Base-by-base conservation (phyloP, 1,140 invertebrate genomes). In the Grapholita molesta region DNA sequence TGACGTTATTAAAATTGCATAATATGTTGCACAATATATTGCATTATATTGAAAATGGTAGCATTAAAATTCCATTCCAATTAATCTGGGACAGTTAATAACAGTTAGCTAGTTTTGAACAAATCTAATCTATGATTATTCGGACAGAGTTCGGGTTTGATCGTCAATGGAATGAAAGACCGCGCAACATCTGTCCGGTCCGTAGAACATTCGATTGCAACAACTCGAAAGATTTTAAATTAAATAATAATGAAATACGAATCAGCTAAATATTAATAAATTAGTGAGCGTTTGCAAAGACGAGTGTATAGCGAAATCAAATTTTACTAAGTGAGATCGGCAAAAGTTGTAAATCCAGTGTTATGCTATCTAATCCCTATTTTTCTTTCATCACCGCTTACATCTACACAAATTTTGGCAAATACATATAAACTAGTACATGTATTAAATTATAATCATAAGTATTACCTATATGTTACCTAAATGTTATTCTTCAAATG, bases 401-500 rank as follows among this genome's bases (percentile, higher is more conserved):
- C 5, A n/a, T 15, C n/a, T n/a, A 21, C 42, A 7, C 21, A 21
- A 48, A 48, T n/a, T 42, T 12, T 48, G 42, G 8, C 18, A 48
- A 21, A 21, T 48, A 48, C 21, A 48, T 15, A 4, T 48, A 48
- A 18, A 9, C n/a, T 18, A 3, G 4, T 48, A 57, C 24, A 28
- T 15, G 25, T 30, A 61, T 30, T 30, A 61, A 30, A 30, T n/a
- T n/a, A 28, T 61, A 61, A 30, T 8, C 25, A 30, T 61, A 30
- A 61, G 55, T 61, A 4, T 30, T 28, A n/a, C n/a, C n/a, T n/a
- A 61, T 66, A 32, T 33, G 68, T 73, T 80, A 82, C 71, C 75
- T 83, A 79, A 78, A 82, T 72, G 68, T 83, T 83, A 80, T 83
- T 83, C 77, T 85, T 85, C 83, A 82, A 88, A 86, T 75, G 86